Evolutionary conservation across 2,888 invertebrate species (phyloP).

Genomic region (Xanthia togata): DNA sequence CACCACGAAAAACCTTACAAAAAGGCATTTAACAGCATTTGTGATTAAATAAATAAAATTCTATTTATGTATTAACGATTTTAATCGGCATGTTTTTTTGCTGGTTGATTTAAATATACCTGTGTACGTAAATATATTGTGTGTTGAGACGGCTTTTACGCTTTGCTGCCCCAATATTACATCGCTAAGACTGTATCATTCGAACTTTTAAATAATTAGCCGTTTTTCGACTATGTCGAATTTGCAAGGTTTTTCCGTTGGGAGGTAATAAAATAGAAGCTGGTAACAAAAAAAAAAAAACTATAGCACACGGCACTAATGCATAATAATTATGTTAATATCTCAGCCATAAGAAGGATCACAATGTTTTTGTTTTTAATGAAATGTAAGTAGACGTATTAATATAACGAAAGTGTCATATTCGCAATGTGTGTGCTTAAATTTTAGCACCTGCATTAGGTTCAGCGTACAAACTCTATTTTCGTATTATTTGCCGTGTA

Average conservation of each 20-base stretch:
- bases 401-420: conserved; percentile 68
- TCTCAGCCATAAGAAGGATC: conserved; percentile 62
- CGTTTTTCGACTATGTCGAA: conserved; percentile 14
- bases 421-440: conserved; percentile 59
- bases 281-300: conserved; percentile 16
- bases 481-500: conserved; percentile 74
- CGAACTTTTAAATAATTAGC: background rate
- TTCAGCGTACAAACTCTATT: conserved; percentile 72
- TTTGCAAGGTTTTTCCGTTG: conserved; percentile 48
- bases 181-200: conserved; percentile 40
- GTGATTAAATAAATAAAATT: conserved; percentile 31
- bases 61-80: conserved; percentile 40
- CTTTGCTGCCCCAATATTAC: conserved; percentile 47
- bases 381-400: conserved; percentile 52
- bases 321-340: conserved; percentile 65
- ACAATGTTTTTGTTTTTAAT: conserved; percentile 61
- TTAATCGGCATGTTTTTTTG: conserved; percentile 58
- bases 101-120: conserved; percentile 56
- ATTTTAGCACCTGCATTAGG: conserved; percentile 66
- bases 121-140: conserved; percentile 55
- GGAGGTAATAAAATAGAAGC: conserved; percentile 27
- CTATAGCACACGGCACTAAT: conserved; percentile 54
- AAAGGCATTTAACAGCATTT: conserved; percentile 56
- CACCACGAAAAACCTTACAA: conserved; percentile 41
- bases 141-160: conserved; percentile 30